Base-by-base conservation (phyloP, 37 sponge, comb jelly and placozoan species). In the Dysidea cf. avara region DNA sequence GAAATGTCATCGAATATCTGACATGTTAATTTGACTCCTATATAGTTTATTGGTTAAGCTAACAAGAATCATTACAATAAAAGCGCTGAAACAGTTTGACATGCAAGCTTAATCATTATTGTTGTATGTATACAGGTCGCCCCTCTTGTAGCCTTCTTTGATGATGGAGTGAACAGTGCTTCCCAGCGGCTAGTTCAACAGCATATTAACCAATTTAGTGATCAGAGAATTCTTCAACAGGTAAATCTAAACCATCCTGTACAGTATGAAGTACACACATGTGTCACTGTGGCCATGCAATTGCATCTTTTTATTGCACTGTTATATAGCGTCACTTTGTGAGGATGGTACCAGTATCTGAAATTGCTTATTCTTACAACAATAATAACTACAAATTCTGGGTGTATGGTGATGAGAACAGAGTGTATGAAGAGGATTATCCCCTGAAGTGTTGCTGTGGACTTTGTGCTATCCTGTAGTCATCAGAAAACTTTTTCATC, bases 391-490 rank as follows among this genome's bases (percentile, higher is more conserved):
- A 72, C 69, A 78, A 28, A 51, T 89, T 49, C 81, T 89, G 73
- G 73, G 84, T 89, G 46, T 89, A 79, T 56, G 90, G 90, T 4
- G 46, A 79, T 13, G 48, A 83, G 39, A 62, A 58, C 58, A 38
- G 39, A 14, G 81, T 79, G 49, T 64, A 75, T 48, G 79, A 70
- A 0, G 79, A 78, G 20, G 80, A 73, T 71, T 89, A 89, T 69
- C 90, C 90, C 46, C 90, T 83, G 72, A 53, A 83, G 66, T 66
- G 67, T 67, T 89, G 90, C 68, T 89, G 90, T 50, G 90, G 90
- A 11, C n/a, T n/a, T n/a, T 89, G 90, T 66, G 68, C 61, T 29
- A 50, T 89, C 20, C 70, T 89, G 36, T 89, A 72, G 36, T 9
- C 31, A 65, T 9, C 46, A 43, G 5, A 12, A 9, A 12, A 43